Base-by-base conservation (phyloP, 2,113 vertebrate genomes). In the Serinus canaria region DNA sequence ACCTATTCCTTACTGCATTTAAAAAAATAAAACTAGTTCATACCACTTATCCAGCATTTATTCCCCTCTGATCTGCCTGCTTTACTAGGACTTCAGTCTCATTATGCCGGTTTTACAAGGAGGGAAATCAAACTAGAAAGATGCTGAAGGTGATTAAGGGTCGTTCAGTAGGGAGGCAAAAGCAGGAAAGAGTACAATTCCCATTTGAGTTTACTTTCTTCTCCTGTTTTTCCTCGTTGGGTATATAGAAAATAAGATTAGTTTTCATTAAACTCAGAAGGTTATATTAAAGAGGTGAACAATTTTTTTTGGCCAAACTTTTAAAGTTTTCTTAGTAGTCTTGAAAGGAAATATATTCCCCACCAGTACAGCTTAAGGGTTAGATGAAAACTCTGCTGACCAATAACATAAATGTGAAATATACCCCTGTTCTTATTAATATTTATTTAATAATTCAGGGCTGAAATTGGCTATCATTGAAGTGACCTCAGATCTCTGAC, bases 401-500 rank as follows among this genome's bases (percentile, higher is more conserved):
- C 44, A 92, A 19, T 27, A 85, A 73, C 24, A 35, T 19, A 76
- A 84, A 94, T 53, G 58, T 90, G 41, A 94, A 83, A 75, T 70
- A 74, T 13, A 44, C 50, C 76, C 24, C 33, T 63, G 35, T 77
- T 92, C 66, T 91, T 91, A 93, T 85, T 88, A 95, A 63, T 83
- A 95, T 95, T 94, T 88, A 64, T 63, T 33, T 58, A 70, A 88
- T 53, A 52, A 73, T 33, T 44, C 24, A 59, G 41, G 68, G 31
- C 83, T 90, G 92, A 55, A 92, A 93, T 82, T 75, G 69, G 52
- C 86, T 84, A 90, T 93, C 73, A 62, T 67, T 83, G 91, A 87
- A 80, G 55, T 90, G 94, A 97, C 94, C 94, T 90, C 91, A 95
- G 82, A 92, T 92, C 96, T 97, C 81, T 97, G 97, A 92, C 96